Conservation (phyloP, 1,140 invertebrate genomes). For the Ceratosolen fusciceps region DNA sequence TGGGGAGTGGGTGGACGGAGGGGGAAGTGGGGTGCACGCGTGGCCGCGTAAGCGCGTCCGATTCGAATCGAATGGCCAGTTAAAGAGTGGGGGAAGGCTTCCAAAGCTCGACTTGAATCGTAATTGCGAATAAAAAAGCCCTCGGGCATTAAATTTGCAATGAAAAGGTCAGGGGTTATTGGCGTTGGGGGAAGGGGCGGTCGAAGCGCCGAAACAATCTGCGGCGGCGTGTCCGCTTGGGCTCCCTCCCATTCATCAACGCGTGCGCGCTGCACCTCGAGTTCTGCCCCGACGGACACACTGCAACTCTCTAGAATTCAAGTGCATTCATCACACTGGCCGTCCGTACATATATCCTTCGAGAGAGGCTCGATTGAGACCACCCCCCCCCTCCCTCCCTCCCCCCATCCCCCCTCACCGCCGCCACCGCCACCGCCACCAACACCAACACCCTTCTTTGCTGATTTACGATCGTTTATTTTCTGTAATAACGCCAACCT, state of each 20-base stretch:
- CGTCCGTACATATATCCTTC: not conserved
- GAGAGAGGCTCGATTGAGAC: not conserved
- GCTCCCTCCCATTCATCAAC: slow-evolving; percentile 35
- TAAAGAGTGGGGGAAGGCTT: not conserved
- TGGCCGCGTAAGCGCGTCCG: too few species aligned
- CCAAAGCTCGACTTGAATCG: not conserved
- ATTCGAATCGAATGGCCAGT: not conserved
- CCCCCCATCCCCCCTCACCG: not conserved
- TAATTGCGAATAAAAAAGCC: slow-evolving; percentile 26
- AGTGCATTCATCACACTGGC: slow-evolving; percentile 30
- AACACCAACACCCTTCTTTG: too few species aligned
- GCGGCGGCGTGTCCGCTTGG: not conserved
- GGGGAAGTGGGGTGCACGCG: too few species aligned
- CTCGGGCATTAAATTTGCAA: not conserved
- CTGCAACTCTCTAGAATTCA: not conserved
- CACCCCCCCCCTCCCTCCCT: too few species aligned
- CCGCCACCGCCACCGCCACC: too few species aligned
- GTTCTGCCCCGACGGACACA: too few species aligned
- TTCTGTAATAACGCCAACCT: slow-evolving; percentile 27
- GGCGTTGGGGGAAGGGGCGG: not conserved
- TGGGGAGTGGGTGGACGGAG: too few species aligned
- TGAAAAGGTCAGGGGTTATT: not conserved
- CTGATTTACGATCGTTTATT: slow-evolving; percentile 36
- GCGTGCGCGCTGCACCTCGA: not conserved
- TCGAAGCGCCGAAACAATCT: slow-evolving; percentile 10